Base-by-base conservation (phyloP, 2,888 invertebrate species). In the Cyclophora albipunctata region DNA sequence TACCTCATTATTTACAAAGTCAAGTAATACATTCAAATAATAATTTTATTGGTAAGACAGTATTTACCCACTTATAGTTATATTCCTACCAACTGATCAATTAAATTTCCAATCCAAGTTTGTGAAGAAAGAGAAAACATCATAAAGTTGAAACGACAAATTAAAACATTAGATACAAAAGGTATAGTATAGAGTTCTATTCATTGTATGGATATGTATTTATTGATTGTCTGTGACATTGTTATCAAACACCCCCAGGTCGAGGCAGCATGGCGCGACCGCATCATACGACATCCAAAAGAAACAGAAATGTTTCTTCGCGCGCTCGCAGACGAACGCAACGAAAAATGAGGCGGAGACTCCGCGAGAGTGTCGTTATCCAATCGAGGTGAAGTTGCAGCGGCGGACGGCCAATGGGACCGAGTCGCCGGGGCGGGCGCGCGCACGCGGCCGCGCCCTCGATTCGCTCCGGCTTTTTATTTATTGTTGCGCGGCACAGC, bases 401-500 rank as follows among this genome's bases (percentile, higher is more conserved):
- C 69, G 63, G 54, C 60, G 57, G 63, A 61, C 66, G 76, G 71
- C 91, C 90, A 91, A 91, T 90, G 64, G 73, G 72, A 56, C 60
- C 54, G 59, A 59, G 65, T 66, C 65, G 75, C 59, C 79, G 76
- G 84, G 85, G 83, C 81, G 83, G 81, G 79, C 78, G 83, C 80
- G 83, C 84, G 84, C 84, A 79, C 80, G 77, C 80, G 79, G 84
- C 89, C 89, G 90, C 89, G 90, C 89, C 87, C 84, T 83, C 84
- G 77, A 68, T 71, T 71, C 77, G 81, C 89, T 84, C 85, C 84
- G 77, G 78, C 91, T 91, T 92, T 91, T 92, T 92, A 92, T 92
- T 92, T 92, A 92, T 92, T 92, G 91, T 91, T 90, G 91, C 91
- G 90, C 91, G 91, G 90, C 87, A 89, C 89, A 88, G 85, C 90